Conservation (phyloP, 2,113 vertebrate species). For the Odontophorus gujanensis region DNA sequence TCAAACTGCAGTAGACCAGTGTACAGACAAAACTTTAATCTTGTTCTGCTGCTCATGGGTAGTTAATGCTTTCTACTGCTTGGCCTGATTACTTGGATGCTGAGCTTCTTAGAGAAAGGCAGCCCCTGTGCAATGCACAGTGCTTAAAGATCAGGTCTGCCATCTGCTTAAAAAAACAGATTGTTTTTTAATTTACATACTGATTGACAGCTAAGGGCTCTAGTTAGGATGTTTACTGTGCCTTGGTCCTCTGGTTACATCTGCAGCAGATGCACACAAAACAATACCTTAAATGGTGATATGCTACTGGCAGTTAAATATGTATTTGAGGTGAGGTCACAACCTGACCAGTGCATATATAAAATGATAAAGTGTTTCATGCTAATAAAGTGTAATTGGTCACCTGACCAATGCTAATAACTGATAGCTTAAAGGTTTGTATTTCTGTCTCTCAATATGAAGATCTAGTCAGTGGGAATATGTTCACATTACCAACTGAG, state of each 20-base stretch:
- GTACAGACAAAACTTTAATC: not conserved
- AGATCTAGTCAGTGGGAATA: slow-evolving; percentile 22
- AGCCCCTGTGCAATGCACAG: not conserved
- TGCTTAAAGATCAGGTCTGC: not conserved
- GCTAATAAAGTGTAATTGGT: slow-evolving; percentile 7
- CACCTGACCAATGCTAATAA: not conserved
- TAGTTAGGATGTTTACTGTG: not conserved
- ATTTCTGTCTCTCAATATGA: not conserved
- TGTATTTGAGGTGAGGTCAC: not conserved
- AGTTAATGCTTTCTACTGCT: not conserved
- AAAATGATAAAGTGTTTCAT: not conserved
- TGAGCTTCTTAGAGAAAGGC: not conserved
- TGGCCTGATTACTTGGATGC: not conserved
- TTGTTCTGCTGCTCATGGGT: not conserved
- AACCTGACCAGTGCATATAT: not conserved
- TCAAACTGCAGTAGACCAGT: not conserved
- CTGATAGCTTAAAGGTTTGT: not conserved
- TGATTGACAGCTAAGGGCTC: not conserved
- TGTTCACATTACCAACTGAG: not conserved
- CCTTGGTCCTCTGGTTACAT: not conserved
- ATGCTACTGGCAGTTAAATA: not conserved
- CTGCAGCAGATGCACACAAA: not conserved
- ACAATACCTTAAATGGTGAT: not conserved
- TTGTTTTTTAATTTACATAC: not conserved
- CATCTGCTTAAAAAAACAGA: too few species aligned